Conservation (phyloP, 2,888 invertebrate genomes). For the Hirtodrosophila histrioides region DNA sequence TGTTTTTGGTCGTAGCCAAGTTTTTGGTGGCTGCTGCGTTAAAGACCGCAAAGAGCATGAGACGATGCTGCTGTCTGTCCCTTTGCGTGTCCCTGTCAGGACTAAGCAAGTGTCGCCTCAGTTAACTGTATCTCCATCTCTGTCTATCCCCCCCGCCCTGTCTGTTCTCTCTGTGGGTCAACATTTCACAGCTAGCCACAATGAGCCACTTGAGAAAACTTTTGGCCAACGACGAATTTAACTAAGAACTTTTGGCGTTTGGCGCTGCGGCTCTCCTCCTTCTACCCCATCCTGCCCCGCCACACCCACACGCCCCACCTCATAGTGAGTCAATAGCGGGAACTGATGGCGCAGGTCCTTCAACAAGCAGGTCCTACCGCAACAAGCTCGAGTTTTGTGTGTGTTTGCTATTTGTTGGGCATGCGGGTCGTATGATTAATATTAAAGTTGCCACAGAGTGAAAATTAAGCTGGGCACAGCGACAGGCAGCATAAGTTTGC, state of each 20-base stretch:
- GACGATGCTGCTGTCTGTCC: constrained; percentile 4
- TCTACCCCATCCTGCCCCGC: not conserved
- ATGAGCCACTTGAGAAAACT: constrained; percentile 76
- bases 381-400: constrained; percentile 31
- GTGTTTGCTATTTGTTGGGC: constrained; percentile 46
- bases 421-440: constrained; percentile 77
- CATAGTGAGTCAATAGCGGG: constrained; percentile 46
- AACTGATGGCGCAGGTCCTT: constrained; percentile 16
- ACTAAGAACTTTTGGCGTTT: constrained; percentile 79
- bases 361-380: constrained; percentile 39
- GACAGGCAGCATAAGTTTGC: constrained; percentile 67
- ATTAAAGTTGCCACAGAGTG: constrained; percentile 72
- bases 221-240: constrained; percentile 67
- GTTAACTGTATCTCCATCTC: constrained; percentile 35
- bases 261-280: constrained; percentile 46
- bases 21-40: constrained; percentile 42
- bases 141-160: not conserved
- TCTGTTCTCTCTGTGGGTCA: constrained; percentile 56
- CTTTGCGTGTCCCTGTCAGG: constrained; percentile 58
- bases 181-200: constrained; percentile 72
- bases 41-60: constrained; percentile 64
- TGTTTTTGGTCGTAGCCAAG: constrained; percentile 37
- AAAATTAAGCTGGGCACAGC: constrained; percentile 64
- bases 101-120: constrained; percentile 62
- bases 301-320: no score